phyloP scores from a whole-genome alignment of 2,888 invertebrate genomes.

The Poecilus cupreus region DNA sequence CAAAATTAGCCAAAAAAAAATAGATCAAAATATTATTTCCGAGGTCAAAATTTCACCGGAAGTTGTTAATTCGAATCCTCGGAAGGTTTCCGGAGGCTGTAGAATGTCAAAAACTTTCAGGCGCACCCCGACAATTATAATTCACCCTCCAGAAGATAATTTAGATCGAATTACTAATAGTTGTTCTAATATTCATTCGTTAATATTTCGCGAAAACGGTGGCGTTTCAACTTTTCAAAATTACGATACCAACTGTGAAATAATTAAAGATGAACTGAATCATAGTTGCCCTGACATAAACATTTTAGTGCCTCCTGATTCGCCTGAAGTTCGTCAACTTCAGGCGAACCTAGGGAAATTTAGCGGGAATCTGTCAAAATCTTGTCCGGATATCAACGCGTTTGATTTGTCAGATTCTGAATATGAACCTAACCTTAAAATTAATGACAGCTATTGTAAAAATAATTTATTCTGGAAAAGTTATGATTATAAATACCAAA shows the following conservation, averaged over 20 bases:
- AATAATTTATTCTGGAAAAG: conserved; percentile 18
- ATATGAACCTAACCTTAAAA: not conserved
- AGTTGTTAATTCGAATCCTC: conserved; percentile 62
- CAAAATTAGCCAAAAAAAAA: conserved; percentile 48
- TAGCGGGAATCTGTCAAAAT: conserved; percentile 27
- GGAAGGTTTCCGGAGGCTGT: conserved; percentile 63
- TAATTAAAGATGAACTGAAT: conserved; percentile 53
- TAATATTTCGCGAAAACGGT: conserved; percentile 46
- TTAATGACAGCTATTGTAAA: not conserved
- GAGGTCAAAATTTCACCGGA: conserved; percentile 40
- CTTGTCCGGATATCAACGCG: conserved; percentile 43
- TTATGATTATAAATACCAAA: not conserved
- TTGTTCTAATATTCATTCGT: conserved; percentile 68
- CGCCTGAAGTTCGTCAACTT: not conserved
- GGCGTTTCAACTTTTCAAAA: not conserved
- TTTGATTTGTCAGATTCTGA: not conserved
- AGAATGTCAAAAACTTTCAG: conserved; percentile 68
- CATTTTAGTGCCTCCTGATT: not conserved
- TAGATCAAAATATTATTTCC: conserved; percentile 10
- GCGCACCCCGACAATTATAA: conserved; percentile 68
- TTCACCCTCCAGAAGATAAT: conserved; percentile 68
- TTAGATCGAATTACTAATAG: conserved; percentile 67
- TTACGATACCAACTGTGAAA: not conserved
- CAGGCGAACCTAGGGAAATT: conserved; percentile 14
- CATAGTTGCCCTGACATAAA: conserved; percentile 56